Evolutionary conservation across 2,797 vertebrate genomes (phyloP), one percentile per base, ranked within the genome.

Genomic region (Cyclopterus lumpus): DNA sequence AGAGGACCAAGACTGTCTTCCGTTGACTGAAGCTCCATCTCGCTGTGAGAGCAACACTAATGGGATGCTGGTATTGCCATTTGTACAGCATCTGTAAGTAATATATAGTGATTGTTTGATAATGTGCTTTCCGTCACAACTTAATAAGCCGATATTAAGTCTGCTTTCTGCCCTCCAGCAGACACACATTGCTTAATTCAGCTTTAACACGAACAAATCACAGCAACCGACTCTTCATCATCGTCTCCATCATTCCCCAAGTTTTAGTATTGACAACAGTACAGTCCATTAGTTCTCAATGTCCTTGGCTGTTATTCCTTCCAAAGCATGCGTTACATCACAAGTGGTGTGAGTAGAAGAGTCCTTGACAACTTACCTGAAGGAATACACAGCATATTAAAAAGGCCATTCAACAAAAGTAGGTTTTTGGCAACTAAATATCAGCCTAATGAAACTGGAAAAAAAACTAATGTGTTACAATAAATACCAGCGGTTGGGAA

Each of bases 261-360:
- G 55, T 87, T 79, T 82, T 62, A 77, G 67, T 80, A 83, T 71
- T 57, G 79, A 88, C 82, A 79, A 66, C 71, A 76, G 44, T 30
- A 74, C 59, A 71, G 78, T 64, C 82, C 81, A 86, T 90, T 88
- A 86, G 77, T 69, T 73, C 65, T 64, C 60, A 68, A 20, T 79
- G 80, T 87, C 77, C 86, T 81, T 67, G 69, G 57, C 76, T 76
- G 72, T 65, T 77, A 53, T 79, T 85, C n/a, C 34, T 61, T 53
- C 55, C 34, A 81, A 79, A 84, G 81, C 73, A 88, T 38, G 48
- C 30, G 55, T 72, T 55, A 72, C 46, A 80, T 76, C 62, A 71
- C 32, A 55, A 77, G 65, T 46, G 28, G n/a, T 16, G 24, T 58
- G 53, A 75, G 44, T 18, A 40, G 57, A 70, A 26, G 38, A 67